phyloP scores from a whole-genome alignment of 2,797 vertebrate species.

The Mormyrops attenuatus region DNA sequence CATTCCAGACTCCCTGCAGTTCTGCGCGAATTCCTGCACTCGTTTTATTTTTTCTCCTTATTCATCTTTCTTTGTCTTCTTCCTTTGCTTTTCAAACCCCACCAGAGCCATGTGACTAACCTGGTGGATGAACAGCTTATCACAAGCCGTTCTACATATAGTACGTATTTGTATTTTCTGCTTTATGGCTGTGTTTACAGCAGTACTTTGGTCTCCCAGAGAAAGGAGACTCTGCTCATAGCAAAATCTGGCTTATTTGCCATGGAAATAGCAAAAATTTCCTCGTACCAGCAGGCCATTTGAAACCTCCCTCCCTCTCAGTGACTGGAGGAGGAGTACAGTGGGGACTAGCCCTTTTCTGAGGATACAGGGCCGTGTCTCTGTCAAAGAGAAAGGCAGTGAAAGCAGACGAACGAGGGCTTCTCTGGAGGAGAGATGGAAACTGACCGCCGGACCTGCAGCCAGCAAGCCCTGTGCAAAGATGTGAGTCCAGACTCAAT shows the following conservation, averaged over 20 bases:
- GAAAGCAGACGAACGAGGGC: slow-evolving; percentile 29
- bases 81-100: slow-evolving; percentile 1
- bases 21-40: not conserved
- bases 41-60: not conserved
- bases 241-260: slow-evolving; percentile 54
- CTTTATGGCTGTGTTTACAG: not conserved
- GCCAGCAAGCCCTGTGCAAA: slow-evolving; percentile 65
- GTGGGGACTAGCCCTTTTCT: slow-evolving; percentile 43
- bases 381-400: slow-evolving; percentile 39
- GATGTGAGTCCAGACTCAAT: slow-evolving; percentile 60
- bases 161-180: not conserved
- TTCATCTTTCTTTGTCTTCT: not conserved
- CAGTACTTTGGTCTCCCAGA: not conserved
- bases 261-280: slow-evolving; percentile 59
- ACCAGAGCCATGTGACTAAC: not conserved
- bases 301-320: slow-evolving; percentile 59
- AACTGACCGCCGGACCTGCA: slow-evolving; percentile 51
- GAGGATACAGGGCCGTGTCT: slow-evolving; percentile 43
- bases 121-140: not conserved
- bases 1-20: not conserved
- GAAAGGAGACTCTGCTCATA: not conserved
- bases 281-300: slow-evolving; percentile 59
- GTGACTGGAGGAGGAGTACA: slow-evolving; percentile 51
- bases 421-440: slow-evolving; percentile 58
- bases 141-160: not conserved